Evolutionary conservation across 2,888 invertebrate genomes (phyloP).

Genomic region (Cheilosia soror): DNA sequence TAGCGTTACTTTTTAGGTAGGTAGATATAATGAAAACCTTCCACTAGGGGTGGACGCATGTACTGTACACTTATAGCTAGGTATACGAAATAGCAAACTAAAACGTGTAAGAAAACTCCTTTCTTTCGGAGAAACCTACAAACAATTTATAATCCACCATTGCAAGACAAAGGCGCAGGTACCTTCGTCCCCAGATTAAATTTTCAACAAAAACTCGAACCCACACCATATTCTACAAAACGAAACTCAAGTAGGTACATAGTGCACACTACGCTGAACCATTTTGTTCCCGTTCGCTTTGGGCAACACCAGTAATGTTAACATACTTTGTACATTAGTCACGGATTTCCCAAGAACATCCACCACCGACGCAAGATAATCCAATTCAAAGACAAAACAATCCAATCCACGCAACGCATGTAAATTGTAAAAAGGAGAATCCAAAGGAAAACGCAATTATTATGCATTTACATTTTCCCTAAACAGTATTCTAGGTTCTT

Average conservation of each 20-base stretch:
- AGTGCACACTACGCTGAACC: slow-evolving; percentile 1
- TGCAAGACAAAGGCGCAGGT: slow-evolving; percentile 25
- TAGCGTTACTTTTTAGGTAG: too few relatives aligned
- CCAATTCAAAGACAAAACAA: slow-evolving; percentile 10
- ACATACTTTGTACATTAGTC: slow-evolving; percentile 68
- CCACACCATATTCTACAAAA: not conserved
- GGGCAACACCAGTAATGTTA: slow-evolving; percentile 12
- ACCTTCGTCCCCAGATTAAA: not conserved
- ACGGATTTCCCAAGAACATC: slow-evolving; percentile 57
- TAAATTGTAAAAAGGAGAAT: slow-evolving; percentile 17
- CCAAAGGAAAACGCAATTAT: slow-evolving; percentile 28
- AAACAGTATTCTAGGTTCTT: slow-evolving; percentile 5
- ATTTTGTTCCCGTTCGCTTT: not conserved
- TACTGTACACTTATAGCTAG: not conserved
- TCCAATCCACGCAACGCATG: slow-evolving; percentile 8
- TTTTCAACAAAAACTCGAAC: slow-evolving; percentile 7
- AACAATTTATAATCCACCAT: not conserved
- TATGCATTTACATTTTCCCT: slow-evolving; percentile 27
- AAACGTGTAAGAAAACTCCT: not conserved
- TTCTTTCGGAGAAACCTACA: not conserved
- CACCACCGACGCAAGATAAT: slow-evolving; percentile 4
- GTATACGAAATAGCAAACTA: not conserved
- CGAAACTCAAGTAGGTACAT: slow-evolving; percentile 48
- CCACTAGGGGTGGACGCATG: not conserved
- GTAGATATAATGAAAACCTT: too few relatives aligned